Percentiles rank a stretch among this genome's conserved stretches.
These are phyloP conservation scores for Eristalinus aeneus DNA, from an alignment of 2,888 invertebrate genomes.

Conservation along the genomic window DNA sequence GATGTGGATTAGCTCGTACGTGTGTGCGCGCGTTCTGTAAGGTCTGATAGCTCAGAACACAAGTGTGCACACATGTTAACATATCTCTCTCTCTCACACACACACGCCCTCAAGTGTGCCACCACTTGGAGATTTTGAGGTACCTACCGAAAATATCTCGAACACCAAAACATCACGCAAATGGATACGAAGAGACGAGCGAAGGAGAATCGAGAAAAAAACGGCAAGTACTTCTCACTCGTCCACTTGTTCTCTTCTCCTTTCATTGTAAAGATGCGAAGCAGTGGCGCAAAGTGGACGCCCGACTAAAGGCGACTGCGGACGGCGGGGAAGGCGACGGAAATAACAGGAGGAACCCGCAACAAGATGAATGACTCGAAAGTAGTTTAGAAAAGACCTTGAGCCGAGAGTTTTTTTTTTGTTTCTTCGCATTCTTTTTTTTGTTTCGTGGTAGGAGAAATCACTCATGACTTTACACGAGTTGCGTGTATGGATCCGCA, in stretches of 20 bases:
- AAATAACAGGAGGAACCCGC: conserved; percentile 17
- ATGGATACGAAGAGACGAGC: conserved; percentile 13
- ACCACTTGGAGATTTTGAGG: conserved; percentile 34
- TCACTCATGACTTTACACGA: conserved; percentile 14
- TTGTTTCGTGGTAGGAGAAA: conserved; percentile 3
- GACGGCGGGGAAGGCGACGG: not conserved
- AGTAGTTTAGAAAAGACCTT: conserved; percentile 57
- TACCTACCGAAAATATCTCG: conserved; percentile 36
- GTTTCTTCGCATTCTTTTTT: not conserved
- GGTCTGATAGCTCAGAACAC: not conserved
- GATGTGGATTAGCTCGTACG: not conserved
- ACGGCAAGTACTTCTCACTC: conserved; percentile 21
- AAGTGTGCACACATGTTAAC: not conserved
- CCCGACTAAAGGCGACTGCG: conserved; percentile 8
- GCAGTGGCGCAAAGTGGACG: conserved; percentile 22
- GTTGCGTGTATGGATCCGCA: not conserved
- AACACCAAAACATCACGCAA: conserved; percentile 1
- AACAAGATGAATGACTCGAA: conserved; percentile 45
- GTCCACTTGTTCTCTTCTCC: conserved; percentile 43
- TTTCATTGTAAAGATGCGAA: conserved; percentile 44
- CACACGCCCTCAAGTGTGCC: not conserved
- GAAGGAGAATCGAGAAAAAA: conserved; percentile 4
- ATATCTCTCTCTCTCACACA: not conserved
- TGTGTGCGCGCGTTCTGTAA: not conserved
- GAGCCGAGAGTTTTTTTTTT: conserved; percentile 25